These are phyloP conservation scores for Crotalus helleri DNA, from an alignment of 2,113 vertebrate genomes.

Conservation along the genomic window DNA sequence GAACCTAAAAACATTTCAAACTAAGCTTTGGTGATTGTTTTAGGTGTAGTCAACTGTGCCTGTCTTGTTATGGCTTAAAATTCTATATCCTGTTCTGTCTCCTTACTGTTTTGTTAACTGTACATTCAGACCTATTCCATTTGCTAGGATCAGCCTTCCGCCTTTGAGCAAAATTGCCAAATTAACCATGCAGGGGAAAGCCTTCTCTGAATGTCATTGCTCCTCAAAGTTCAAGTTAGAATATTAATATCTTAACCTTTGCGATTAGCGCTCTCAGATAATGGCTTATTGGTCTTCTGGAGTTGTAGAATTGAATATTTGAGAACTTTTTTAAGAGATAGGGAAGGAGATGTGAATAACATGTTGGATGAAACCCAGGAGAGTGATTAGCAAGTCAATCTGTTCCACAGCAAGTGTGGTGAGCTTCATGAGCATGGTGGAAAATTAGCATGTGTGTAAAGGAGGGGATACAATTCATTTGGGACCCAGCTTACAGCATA, in stretches of 20 bases:
- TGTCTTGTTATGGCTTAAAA: background rate
- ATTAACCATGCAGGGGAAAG: background rate
- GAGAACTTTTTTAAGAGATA: slow-evolving; percentile 7
- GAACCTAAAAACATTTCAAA: background rate
- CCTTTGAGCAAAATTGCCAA: slow-evolving; percentile 16
- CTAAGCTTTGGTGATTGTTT: background rate
- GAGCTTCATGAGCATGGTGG: slow-evolving; percentile 13
- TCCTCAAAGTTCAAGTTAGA: slow-evolving; percentile 45
- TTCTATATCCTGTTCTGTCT: background rate
- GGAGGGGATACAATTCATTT: slow-evolving; percentile 11
- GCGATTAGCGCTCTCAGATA: slow-evolving; percentile 49
- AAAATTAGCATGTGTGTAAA: slow-evolving; percentile 9
- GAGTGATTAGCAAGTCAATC: slow-evolving; percentile 9
- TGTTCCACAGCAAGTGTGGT: background rate
- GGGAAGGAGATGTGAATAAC: slow-evolving; percentile 14
- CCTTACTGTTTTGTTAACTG: background rate
- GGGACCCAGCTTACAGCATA: background rate
- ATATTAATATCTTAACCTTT: slow-evolving; percentile 55
- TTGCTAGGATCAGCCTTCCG: slow-evolving; percentile 28
- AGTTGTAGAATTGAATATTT: slow-evolving; percentile 34
- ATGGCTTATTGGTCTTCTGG: slow-evolving; percentile 27
- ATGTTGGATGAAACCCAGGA: slow-evolving; percentile 1
- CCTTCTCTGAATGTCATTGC: slow-evolving; percentile 37
- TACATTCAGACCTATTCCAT: background rate
- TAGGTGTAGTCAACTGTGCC: background rate